A percentile compares a stretch with the other conserved stretches of the same genome.
Evolutionary conservation across 2,888 invertebrate genomes (phyloP).

Genomic region (Oasisia sp.): DNA sequence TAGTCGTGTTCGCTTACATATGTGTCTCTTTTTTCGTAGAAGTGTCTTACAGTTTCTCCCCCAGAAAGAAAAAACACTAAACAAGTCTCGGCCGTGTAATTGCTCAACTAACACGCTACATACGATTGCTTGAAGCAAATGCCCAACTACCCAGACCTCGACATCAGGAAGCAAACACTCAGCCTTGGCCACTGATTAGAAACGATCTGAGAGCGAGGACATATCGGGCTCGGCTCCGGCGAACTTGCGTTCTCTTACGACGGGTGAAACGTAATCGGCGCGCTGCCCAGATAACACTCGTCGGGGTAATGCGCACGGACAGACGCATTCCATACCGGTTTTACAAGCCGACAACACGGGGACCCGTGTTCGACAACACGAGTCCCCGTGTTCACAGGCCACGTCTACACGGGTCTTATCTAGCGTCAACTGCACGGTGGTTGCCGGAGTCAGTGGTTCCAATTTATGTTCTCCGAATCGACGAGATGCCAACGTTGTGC

Average conservation of each 20-base stretch:
- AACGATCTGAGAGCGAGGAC: neutral
- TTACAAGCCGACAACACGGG: neutral
- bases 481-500: neutral
- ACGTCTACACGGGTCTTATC: neutral
- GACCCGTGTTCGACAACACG: neutral
- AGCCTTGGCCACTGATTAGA: neutral
- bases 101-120: neutral
- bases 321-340: neutral
- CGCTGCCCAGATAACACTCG: neutral
- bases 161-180: neutral
- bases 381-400: neutral
- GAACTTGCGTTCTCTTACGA: constrained; percentile 3
- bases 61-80: neutral
- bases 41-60: neutral
- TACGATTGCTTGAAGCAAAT: neutral
- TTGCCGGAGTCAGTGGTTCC: neutral
- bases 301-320: neutral
- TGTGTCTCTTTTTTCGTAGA: neutral
- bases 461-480: neutral
- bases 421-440: neutral
- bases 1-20: neutral
- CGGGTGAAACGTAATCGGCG: neutral
- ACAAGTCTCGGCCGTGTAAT: neutral
- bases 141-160: neutral
- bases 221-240: neutral